Percentiles rank a stretch among this genome's conserved stretches.
Evolutionary conservation across 1,140 invertebrate species (phyloP).

Genomic region (Saxidomus purpurata): DNA sequence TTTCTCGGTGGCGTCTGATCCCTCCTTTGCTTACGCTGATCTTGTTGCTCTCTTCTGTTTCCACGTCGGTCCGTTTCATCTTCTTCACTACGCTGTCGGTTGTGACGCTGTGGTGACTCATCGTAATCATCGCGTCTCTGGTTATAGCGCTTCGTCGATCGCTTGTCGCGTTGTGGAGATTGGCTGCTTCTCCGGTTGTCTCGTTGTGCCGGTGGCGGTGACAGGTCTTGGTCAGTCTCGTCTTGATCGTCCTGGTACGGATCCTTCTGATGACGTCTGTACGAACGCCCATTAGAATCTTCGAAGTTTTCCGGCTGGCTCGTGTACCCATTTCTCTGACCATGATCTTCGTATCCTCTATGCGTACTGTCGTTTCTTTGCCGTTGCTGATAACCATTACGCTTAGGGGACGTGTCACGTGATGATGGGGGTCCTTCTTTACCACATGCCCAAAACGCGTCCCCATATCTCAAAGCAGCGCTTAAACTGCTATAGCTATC

Average conservation of each 20-base stretch:
- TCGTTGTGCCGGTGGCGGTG: background rate
- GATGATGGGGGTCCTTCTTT: background rate
- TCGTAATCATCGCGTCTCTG: background rate
- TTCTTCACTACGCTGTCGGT: background rate
- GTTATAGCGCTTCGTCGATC: background rate
- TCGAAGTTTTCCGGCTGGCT: background rate
- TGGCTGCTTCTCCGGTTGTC: background rate
- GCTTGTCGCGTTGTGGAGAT: background rate
- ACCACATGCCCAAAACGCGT: conserved; percentile 40
- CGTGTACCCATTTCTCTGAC: conserved; percentile 2
- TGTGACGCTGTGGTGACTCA: background rate
- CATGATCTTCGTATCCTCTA: background rate
- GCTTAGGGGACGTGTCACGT: conserved; percentile 8
- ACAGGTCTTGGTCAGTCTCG: background rate
- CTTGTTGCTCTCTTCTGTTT: background rate
- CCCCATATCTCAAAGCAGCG: background rate
- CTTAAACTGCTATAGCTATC: conserved; percentile 38
- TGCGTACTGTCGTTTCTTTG: conserved; percentile 8
- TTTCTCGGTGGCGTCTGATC: conserved; percentile 15
- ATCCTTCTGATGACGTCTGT: background rate
- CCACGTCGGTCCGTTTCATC: background rate
- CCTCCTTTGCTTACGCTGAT: background rate
- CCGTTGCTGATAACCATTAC: conserved; percentile 18
- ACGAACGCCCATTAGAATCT: conserved; percentile 18
- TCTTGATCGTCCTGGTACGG: conserved; percentile 41